Base-by-base conservation (phyloP, 2,113 vertebrate species). In the Siniperca knerii region DNA sequence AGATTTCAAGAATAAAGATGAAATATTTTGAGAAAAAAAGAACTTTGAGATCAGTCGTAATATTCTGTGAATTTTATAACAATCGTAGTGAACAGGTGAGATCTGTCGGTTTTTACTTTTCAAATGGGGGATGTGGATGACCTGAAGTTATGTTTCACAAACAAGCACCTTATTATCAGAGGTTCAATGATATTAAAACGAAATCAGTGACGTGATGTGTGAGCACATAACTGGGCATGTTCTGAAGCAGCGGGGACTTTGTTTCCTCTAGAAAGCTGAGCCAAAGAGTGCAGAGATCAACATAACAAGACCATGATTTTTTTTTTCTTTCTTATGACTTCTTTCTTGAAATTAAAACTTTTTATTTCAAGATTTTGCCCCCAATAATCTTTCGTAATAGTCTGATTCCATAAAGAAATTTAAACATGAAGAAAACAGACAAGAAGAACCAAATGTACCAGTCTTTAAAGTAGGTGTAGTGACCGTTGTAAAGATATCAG, bases 371-470 rank as follows among this genome's bases (percentile, higher is more conserved):
- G 12, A 25, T 13, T 50, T 18, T 37, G 29, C 18, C 29, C 8
- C 42, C 50, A 5, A 9, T 11, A 6, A 18, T 5, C 12, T 57
- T 25, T 23, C 3, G 0, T 54, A 21, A n/a, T 25, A 13, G 9
- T 62, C 25, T 6, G 9, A 74, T 48, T 33, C 15, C 16, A 1
- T 33, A 7, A 25, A 57, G 1, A 1, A 9, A 25, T 25, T 6
- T 1, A 44, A 60, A 57, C 21, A 58, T 20, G 20, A 76, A 42
- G 2, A n/a, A 61, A 76, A 64, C 48, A 20, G 46, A 7, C 12
- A 11, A 66, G 62, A 0, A 11, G 33, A 35, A 46, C 48, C 15
- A 21, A n/a, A 64, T 35, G 55, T 87, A 87, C 82, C 29, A 29
- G 29, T 29, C 29, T 29, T 29, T 29, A 29, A 29, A 29, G 29